Base-by-base conservation (phyloP, 2,113 vertebrate genomes). In the Periophthalmus modestus region DNA sequence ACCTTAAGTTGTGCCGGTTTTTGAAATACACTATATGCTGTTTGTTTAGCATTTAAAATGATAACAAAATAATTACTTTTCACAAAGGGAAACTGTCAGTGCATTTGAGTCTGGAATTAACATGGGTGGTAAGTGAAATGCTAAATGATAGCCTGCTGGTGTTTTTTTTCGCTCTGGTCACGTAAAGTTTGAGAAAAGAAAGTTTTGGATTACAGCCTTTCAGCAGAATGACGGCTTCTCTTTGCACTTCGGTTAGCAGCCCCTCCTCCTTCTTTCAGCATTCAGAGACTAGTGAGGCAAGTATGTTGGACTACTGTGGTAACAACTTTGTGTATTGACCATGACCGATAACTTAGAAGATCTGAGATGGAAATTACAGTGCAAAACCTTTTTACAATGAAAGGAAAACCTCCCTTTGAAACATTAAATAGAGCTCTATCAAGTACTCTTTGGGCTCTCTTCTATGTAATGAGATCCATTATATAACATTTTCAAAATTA, bases 391-490 rank as follows among this genome's bases (percentile, higher is more conserved):
- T 47, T 46, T 66, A n/a, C 50, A 87, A 90, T 76, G 74, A 79
- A 24, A 33, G 62, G 72, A 81, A 73, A 50, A 71, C 33, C 39
- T 69, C 88, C 72, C 82, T 87, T 73, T 18, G 16, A 82, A 66
- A 63, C 18, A 11, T 7, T 21, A 12, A 72, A 77, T 54, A 63
- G n/a, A 46, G 72, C 39, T 66, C 69, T 81, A 81, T 83, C 70
- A 33, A 82, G 63, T 73, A 69, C 74, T 65, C 80, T 81, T 84
- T 69, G 84, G 78, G 71, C 48, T 81, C 82, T 71, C 63, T 83
- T 84, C 89, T 89, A 79, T 82, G 88, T 78, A 93, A 92, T 89
- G 80, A 90, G 92, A 85, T 81, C 92, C 94, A 94, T 95, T 94
- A 93, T 80, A 85, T 87, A 73, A 72, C 82, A 68, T 70, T 86